phyloP scores from a whole-genome alignment of 92 coral and sea anemone species.

The Meandrina meandrites region DNA sequence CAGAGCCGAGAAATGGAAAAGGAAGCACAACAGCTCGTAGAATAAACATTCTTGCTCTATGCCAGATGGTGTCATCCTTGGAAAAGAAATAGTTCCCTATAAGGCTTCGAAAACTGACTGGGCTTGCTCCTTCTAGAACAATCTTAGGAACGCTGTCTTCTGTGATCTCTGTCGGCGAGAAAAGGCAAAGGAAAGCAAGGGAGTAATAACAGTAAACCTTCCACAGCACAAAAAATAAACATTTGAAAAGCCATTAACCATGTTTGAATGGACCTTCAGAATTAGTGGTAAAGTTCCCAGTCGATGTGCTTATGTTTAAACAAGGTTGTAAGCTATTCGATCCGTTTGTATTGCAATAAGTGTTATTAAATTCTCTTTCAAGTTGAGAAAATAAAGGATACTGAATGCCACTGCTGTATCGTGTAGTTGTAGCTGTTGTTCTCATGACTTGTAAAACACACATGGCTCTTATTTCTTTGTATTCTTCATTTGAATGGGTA shows the following conservation, averaged over 20 bases:
- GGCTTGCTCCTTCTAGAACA: constrained; percentile 13
- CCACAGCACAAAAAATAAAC: too few relatives aligned
- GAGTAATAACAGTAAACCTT: background rate
- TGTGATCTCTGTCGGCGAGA: background rate
- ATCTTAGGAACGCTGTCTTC: constrained; percentile 1
- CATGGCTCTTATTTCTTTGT: background rate
- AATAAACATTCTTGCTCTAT: too few relatives aligned
- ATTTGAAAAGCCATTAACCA: too few relatives aligned
- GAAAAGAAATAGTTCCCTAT: too few relatives aligned
- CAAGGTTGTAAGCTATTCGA: background rate
- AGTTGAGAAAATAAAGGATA: background rate
- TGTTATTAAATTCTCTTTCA: background rate
- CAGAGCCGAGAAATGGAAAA: background rate
- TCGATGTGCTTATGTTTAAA: background rate
- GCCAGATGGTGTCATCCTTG: too few relatives aligned
- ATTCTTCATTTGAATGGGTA: background rate
- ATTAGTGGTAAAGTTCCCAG: too few relatives aligned
- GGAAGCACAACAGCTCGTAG: background rate
- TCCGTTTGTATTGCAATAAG: background rate
- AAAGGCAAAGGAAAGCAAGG: constrained; percentile 11
- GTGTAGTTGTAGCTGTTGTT: background rate
- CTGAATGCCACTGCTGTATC: too few relatives aligned
- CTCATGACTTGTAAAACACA: background rate
- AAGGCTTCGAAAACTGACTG: background rate
- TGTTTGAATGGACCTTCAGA: background rate